phyloP scores from a whole-genome alignment of 2,113 vertebrate species.

The Ageneiosus marmoratus region DNA sequence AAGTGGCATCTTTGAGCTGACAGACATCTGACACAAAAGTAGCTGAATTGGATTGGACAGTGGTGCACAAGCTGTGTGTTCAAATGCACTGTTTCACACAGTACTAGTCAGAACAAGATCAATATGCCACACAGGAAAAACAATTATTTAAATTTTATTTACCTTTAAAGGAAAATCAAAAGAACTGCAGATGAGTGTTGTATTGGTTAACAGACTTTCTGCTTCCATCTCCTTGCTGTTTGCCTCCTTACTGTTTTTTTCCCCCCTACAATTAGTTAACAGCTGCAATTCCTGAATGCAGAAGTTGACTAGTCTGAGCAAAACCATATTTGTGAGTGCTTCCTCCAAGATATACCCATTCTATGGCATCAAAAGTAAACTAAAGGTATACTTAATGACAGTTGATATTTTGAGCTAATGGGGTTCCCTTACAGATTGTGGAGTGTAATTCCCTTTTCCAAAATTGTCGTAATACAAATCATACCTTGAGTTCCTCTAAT shows the following conservation, averaged over 20 bases:
- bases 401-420: too few relatives aligned
- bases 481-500: too few relatives aligned
- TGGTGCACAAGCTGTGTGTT: neutral
- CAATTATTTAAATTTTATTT: neutral
- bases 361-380: neutral
- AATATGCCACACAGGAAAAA: neutral
- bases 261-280: neutral
- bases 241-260: neutral
- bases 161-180: neutral
- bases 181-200: neutral
- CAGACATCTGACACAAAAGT: neutral
- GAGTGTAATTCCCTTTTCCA: too few relatives aligned
- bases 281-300: neutral
- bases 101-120: neutral
- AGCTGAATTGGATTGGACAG: neutral
- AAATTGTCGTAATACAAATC: too few relatives aligned
- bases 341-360: neutral
- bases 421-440: too few relatives aligned
- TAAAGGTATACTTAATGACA: neutral
- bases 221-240: neutral
- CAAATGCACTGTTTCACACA: neutral
- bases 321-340: neutral
- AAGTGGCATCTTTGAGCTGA: neutral
- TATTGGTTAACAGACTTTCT: neutral
- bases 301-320: neutral